Base-by-base conservation (phyloP, 2,888 invertebrate genomes). In the Drosophila nr. perissopoda region DNA sequence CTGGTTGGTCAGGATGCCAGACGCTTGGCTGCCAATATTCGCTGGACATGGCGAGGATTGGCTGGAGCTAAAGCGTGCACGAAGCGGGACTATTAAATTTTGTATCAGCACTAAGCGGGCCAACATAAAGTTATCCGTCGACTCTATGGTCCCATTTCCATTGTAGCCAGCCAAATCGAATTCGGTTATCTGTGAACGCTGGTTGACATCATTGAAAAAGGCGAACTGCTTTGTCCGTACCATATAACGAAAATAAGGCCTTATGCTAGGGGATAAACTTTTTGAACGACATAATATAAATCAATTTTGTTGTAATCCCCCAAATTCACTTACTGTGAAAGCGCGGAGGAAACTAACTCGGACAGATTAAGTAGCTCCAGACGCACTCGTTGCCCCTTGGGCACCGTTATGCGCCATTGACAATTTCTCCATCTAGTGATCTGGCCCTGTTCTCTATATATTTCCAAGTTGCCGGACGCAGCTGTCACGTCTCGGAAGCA, bases 401-500 rank as follows among this genome's bases (percentile, higher is more conserved):
- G 95, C 1, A 95, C 96, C 6, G 90, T 94, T n/a, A 96, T 95
- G n/a, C 75, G 92, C 97, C 97, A 97, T 10, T 92, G 92, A 84
- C 97, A 97, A 48, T 93, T 92, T 62, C 58, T 57, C 7, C 21
- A 0, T 42, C 6, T n/a, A 4, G 0, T 8, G 3, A 25, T 0
- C 2, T 27, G 31, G 4, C 11, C 25, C 11, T 38, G 33, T 8
- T 10, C 54, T 31, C n/a, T 36, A 8, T 34, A 65, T 3, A 80
- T 51, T 7, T 69, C 62, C 25, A 89, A 56, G 16, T 67, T 62
- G 0, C 98, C 98, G 51, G 94, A 94, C 21, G 95, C 92, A 1
- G 94, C 94, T 8, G 93, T 94, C 2, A 97, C 77, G 0, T 80
- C 85, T 31, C 95, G 96, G 18, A 96, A 97, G 91, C 98, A 98